These are phyloP conservation scores for Trichopoda pennipes DNA, from an alignment of 2,888 invertebrate species.

Conservation along the genomic window DNA sequence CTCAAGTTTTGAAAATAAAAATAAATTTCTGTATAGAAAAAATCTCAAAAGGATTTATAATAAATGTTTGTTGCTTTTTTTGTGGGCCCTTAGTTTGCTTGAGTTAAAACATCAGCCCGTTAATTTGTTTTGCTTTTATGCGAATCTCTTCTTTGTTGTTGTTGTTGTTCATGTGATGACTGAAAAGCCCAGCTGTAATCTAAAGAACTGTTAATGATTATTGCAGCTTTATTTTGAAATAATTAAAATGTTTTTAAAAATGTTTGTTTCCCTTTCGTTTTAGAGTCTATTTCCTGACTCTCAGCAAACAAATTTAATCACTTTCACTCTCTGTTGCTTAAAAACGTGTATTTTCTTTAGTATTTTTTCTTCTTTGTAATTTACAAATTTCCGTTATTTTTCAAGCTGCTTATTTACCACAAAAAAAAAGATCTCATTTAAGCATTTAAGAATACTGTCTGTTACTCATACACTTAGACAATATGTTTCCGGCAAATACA, in stretches of 20 bases:
- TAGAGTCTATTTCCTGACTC: conserved; percentile 5
- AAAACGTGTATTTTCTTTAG: neutral
- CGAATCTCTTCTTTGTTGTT: too few relatives aligned
- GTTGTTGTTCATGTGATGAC: neutral
- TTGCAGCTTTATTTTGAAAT: neutral
- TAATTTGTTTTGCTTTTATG: neutral
- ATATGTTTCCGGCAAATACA: conserved; percentile 49
- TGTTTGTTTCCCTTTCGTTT: neutral
- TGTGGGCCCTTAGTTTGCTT: conserved; percentile 10
- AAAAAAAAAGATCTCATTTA: neutral
- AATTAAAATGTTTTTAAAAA: neutral
- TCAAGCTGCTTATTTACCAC: neutral
- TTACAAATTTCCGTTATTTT: conserved; percentile 54
- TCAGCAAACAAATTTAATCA: neutral
- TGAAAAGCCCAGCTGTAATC: conserved; percentile 23
- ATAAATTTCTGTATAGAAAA: conserved; percentile 2
- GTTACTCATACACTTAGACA: conserved; percentile 19
- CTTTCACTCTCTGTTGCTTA: too few relatives aligned
- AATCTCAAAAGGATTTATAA: conserved; percentile 3
- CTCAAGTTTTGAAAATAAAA: conserved; percentile 39
- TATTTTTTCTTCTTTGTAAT: neutral
- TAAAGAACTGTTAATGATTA: neutral
- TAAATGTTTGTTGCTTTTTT: conserved; percentile 10
- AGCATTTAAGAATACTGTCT: conserved; percentile 20
- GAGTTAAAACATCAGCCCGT: conserved; percentile 6